These are phyloP conservation scores for Nebria ingens DNA, from an alignment of 1,140 invertebrate species.

Conservation along the genomic window DNA sequence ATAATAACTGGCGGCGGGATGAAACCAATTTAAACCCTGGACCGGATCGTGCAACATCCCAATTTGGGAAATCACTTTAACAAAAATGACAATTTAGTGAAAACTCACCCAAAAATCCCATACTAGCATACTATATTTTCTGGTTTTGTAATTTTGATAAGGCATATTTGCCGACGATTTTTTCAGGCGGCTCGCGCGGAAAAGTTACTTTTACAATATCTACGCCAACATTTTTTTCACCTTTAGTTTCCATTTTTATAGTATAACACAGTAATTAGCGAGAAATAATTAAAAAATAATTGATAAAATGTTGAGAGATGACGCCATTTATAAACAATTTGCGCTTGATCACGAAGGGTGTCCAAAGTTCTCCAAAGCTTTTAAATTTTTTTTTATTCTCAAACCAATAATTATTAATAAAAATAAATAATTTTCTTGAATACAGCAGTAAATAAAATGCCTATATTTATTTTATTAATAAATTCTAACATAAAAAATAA, in stretches of 20 bases:
- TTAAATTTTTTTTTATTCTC: no score
- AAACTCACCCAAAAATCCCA: not conserved
- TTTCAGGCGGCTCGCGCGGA: not conserved
- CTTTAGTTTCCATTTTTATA: not conserved
- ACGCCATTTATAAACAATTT: no score
- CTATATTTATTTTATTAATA: no score
- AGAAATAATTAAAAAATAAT: no score
- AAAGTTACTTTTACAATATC: not conserved
- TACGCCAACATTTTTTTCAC: not conserved
- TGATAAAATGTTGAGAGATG: no score
- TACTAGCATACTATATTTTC: not conserved
- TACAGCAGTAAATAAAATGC: no score
- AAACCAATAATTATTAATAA: no score
- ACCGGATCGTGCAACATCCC: constrained; percentile 26
- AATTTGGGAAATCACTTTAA: constrained; percentile 32
- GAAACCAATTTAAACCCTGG: constrained; percentile 30
- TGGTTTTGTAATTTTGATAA: not conserved
- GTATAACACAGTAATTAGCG: no score
- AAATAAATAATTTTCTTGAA: no score
- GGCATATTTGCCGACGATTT: not conserved
- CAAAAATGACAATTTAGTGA: not conserved
- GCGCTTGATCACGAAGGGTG: no score
- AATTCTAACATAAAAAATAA: no score
- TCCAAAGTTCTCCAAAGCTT: no score
- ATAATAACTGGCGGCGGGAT: constrained; percentile 23